Base-by-base conservation (phyloP, 2,113 vertebrate genomes). In the Corythoichthys haematopterus region DNA sequence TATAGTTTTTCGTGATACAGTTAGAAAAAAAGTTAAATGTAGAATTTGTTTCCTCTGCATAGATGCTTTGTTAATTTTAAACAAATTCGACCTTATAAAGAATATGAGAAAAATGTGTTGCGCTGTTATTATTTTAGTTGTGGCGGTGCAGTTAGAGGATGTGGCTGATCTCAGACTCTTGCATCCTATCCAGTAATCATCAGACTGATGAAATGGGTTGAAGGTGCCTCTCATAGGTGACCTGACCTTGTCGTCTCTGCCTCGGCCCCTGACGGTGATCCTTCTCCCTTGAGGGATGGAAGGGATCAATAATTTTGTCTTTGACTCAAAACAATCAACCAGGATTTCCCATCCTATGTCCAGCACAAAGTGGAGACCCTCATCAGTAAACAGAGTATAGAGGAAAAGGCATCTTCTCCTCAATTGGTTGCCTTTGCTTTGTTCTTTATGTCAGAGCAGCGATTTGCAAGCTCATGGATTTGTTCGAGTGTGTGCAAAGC, bases 221-320 rank as follows among this genome's bases (percentile, higher is more conserved):
- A 72, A 65, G 82, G 84, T 78, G 61, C 65, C 61, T 69, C 72
- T 64, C 79, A 71, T 79, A 62, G 70, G 72, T 87, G 85, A 86
- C 87, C 88, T 81, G 86, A 88, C 88, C 88, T 88, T 87, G 88
- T 86, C 88, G 85, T 68, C 74, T 76, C 73, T 62, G 74, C 64
- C 81, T 84, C 74, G 72, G 81, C 72, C 77, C 71, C 83, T 78
- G 82, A 87, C 81, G 85, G 80, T 80, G 80, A 86, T 86, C 81
- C 79, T 75, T 74, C 11, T 47, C 83, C 82, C 76, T 61, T 75
- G 75, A 76, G 79, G 79, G 73, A 68, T 55, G 52, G 40, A 5
- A 28, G 1, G 55, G 77, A 87, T 89, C 87, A 66, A 87, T 88
- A 80, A 61, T 66, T 84, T 69, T 76, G 74, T 81, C 64, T 81